These are phyloP conservation scores for Melanargia galathea DNA, from an alignment of 2,888 invertebrate species.

Conservation along the genomic window DNA sequence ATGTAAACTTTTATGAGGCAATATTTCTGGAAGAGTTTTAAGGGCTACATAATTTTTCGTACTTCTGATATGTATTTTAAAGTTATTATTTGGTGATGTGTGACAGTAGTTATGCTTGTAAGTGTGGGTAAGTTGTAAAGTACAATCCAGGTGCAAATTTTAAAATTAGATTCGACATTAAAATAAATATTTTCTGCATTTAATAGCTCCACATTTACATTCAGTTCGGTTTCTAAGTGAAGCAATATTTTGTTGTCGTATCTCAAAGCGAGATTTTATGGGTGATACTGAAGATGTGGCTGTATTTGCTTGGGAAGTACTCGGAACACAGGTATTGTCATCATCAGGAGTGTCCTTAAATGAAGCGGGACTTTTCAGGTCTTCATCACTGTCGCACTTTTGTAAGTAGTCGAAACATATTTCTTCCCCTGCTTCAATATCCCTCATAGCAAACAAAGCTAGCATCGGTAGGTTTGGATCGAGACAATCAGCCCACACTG, in stretches of 20 bases:
- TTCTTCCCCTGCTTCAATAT: slow-evolving; percentile 92
- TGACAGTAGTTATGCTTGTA: too few relatives aligned
- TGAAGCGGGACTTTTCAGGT: slow-evolving; percentile 40
- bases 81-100: too few relatives aligned
- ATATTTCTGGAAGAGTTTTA: too few relatives aligned
- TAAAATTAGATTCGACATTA: slow-evolving; percentile 37
- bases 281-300: slow-evolving; percentile 59
- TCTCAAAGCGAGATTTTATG: slow-evolving; percentile 69
- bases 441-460: slow-evolving; percentile 91
- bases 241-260: slow-evolving; percentile 67
- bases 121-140: too few relatives aligned
- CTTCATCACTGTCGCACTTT: slow-evolving; percentile 63
- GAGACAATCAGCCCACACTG: slow-evolving; percentile 95
- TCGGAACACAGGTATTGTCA: slow-evolving; percentile 55
- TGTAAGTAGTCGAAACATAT: slow-evolving; percentile 93
- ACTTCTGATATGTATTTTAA: too few relatives aligned
- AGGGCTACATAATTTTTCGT: too few relatives aligned
- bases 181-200: slow-evolving; percentile 90
- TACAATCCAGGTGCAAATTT: too few relatives aligned
- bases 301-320: slow-evolving; percentile 60
- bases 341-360: slow-evolving; percentile 49
- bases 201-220: slow-evolving; percentile 88
- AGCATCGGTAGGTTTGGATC: slow-evolving; percentile 94
- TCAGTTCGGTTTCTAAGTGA: slow-evolving; percentile 79
- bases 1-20: too few relatives aligned